These are phyloP conservation scores for Carcharodon carcharias DNA, from an alignment of 2,797 vertebrate species.

Conservation along the genomic window DNA sequence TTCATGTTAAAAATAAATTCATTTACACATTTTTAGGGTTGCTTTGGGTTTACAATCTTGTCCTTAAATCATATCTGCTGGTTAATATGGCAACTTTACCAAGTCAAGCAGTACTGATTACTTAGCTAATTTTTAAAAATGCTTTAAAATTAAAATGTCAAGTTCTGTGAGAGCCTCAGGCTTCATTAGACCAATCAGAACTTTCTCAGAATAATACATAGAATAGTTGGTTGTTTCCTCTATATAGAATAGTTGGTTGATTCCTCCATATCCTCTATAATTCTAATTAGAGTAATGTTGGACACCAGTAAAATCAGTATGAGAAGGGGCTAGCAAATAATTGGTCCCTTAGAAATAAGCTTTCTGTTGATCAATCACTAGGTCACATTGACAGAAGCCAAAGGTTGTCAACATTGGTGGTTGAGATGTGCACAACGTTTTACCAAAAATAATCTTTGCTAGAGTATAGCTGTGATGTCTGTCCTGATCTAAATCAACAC, in stretches of 20 bases:
- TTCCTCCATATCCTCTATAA: background rate
- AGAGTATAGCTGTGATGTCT: background rate
- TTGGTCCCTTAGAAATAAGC: background rate
- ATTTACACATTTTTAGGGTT: background rate
- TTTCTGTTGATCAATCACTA: background rate
- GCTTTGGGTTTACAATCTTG: background rate
- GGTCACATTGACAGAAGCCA: background rate
- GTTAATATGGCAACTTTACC: background rate
- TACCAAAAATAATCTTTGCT: background rate
- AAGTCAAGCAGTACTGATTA: background rate
- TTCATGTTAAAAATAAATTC: background rate
- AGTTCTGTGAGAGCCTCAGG: background rate
- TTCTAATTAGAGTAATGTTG: background rate
- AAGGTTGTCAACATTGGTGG: background rate
- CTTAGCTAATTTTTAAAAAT: background rate
- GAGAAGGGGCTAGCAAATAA: background rate
- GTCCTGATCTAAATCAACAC: background rate
- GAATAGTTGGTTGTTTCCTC: background rate
- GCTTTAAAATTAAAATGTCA: background rate
- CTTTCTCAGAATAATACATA: background rate
- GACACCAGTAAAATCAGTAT: background rate
- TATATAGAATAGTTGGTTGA: background rate
- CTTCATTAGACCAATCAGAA: background rate
- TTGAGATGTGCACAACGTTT: background rate
- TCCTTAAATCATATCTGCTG: background rate